Conservation (phyloP, 1,140 invertebrate species). For the Bombus polaris region DNA sequence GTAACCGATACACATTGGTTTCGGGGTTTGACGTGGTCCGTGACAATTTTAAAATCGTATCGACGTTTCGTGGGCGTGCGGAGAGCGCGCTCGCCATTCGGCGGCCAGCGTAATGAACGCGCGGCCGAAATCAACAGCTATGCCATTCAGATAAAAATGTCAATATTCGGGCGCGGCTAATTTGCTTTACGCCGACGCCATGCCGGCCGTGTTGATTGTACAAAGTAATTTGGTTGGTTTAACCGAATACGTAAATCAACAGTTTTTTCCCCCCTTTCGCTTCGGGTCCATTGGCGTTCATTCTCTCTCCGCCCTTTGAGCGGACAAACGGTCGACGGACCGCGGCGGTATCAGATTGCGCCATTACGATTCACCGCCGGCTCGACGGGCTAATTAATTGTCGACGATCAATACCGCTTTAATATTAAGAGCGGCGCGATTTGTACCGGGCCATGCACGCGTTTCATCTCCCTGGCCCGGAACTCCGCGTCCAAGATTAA, state of each 20-base stretch:
- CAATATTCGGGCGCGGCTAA: conserved; percentile 65
- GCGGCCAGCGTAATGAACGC: conserved; percentile 53
- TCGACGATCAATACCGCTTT: conserved; percentile 67
- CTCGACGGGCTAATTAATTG: conserved; percentile 64
- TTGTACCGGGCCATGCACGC: conserved; percentile 16
- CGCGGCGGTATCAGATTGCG: conserved; percentile 59
- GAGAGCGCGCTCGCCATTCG: neutral
- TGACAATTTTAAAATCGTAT: conserved; percentile 35
- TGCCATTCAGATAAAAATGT: conserved; percentile 67
- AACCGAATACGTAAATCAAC: conserved; percentile 68
- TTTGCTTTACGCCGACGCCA: conserved; percentile 62
- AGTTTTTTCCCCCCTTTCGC: conserved; percentile 29
- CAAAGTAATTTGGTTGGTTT: conserved; percentile 71
- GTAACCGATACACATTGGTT: neutral
- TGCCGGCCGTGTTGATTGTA: conserved; percentile 63
- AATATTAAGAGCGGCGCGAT: conserved; percentile 68
- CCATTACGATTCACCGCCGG: conserved; percentile 56
- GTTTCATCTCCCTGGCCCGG: conserved; percentile 6
- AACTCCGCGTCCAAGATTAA: conserved; percentile 42
- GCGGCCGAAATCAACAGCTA: conserved; percentile 63
- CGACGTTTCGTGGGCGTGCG: neutral
- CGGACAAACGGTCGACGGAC: conserved; percentile 54
- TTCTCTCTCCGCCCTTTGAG: conserved; percentile 29
- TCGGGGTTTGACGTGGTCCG: neutral
- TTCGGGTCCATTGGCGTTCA: neutral